Evolutionary conservation across 2,113 vertebrate genomes (phyloP).

Genomic region (Ranitomeya imitator): DNA sequence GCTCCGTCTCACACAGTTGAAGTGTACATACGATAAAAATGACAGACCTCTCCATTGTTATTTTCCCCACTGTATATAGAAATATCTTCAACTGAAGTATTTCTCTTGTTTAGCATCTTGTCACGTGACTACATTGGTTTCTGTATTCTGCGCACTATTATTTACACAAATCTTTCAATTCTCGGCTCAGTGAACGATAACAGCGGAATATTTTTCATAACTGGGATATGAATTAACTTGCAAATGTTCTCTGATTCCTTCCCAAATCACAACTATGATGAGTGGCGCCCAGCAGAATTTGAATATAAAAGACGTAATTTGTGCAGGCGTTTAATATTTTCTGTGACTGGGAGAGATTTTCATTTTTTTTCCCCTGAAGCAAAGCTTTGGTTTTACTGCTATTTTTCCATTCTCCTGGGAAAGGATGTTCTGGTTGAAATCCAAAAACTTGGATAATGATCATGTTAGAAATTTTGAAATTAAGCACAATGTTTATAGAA

Average conservation of each 20-base stretch:
- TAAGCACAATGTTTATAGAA: neutral
- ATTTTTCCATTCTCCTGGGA: constrained; percentile 15
- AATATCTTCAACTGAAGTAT: too few species aligned
- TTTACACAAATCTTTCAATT: neutral
- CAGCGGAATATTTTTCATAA: neutral
- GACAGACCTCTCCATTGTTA: too few species aligned
- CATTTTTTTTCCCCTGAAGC: neutral
- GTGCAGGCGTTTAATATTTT: constrained; percentile 24
- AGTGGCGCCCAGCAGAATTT: constrained; percentile 2
- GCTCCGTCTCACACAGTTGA: too few species aligned
- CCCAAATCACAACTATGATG: constrained; percentile 8
- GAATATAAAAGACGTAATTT: constrained; percentile 26
- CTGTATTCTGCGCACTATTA: neutral
- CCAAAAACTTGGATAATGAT: neutral
- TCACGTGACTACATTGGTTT: neutral
- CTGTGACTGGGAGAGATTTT: neutral
- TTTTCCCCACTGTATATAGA: too few species aligned
- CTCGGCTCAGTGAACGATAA: neutral
- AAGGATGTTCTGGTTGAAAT: constrained; percentile 1
- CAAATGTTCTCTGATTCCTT: constrained; percentile 5
- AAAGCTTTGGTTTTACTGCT: constrained; percentile 8
- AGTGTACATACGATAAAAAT: too few species aligned
- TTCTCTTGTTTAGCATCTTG: neutral
- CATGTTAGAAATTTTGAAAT: constrained; percentile 23
- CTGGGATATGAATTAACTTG: constrained; percentile 19